Evolutionary conservation across 2,888 invertebrate genomes (phyloP).

Genomic region (Torymus texanus): DNA sequence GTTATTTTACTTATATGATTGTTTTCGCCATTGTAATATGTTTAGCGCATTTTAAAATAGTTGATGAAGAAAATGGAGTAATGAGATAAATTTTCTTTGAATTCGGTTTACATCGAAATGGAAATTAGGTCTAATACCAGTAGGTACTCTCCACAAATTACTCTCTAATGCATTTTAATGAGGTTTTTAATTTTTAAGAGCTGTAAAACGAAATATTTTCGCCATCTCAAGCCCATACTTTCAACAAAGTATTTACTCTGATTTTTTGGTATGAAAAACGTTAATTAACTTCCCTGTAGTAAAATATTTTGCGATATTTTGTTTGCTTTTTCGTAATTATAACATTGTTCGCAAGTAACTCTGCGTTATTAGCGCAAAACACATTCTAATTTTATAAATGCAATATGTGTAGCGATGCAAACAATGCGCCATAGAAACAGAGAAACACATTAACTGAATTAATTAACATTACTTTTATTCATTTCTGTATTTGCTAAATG

Average conservation of each 20-base stretch:
- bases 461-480: constrained; percentile 36
- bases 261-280: neutral
- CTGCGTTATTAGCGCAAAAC: neutral
- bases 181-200: no score
- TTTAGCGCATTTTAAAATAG: neutral
- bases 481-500: neutral
- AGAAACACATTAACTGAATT: constrained; percentile 12
- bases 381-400: constrained; percentile 41
- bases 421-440: neutral
- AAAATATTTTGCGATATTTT: constrained; percentile 17
- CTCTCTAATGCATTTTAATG: no score
- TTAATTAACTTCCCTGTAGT: constrained; percentile 27
- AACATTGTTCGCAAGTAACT: neutral
- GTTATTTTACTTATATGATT: no score
- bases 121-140: no score
- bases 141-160: no score
- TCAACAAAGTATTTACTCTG: no score
- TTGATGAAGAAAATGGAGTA: no score
- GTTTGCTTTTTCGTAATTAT: constrained; percentile 41
- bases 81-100: no score
- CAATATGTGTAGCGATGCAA: constrained; percentile 1
- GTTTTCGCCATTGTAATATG: neutral
- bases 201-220: no score
- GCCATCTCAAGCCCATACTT: no score
- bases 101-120: no score